These are phyloP conservation scores for Enchytraeus crypticus DNA, from an alignment of 2,888 invertebrate species.

Conservation along the genomic window DNA sequence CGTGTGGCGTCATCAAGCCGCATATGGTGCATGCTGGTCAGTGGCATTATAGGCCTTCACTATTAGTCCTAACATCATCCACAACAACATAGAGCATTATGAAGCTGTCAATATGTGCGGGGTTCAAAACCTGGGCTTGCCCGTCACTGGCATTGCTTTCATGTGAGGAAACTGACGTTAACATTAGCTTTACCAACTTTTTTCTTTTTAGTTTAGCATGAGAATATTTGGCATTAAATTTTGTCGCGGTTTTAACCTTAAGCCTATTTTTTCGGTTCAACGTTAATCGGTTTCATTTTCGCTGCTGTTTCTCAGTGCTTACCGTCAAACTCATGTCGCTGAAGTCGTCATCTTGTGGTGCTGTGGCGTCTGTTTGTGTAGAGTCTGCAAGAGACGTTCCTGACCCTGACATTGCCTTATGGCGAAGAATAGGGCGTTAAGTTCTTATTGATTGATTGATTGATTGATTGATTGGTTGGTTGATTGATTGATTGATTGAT, in stretches of 20 bases:
- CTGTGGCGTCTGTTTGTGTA: too few species aligned
- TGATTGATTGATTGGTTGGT: too few species aligned
- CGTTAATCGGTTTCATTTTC: not conserved
- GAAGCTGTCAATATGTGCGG: not conserved
- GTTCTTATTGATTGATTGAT: too few species aligned
- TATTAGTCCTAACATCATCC: not conserved
- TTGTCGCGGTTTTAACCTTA: not conserved
- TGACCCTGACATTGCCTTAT: too few species aligned
- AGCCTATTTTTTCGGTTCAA: not conserved
- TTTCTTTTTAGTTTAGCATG: not conserved
- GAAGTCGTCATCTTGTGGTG: not conserved
- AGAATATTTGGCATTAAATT: not conserved
- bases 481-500: too few species aligned
- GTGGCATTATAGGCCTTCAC: not conserved
- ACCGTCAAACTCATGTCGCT: not conserved
- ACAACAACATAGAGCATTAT: not conserved
- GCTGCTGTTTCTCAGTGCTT: not conserved
- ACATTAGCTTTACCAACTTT: too few species aligned
- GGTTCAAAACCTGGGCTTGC: too few species aligned
- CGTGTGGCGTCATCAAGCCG: conserved; percentile 72
- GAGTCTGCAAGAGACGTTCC: too few species aligned
- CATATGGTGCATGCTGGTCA: conserved; percentile 72
- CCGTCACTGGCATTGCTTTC: too few species aligned
- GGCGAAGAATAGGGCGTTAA: too few species aligned
- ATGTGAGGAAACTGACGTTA: too few species aligned